These are phyloP conservation scores for Crotalus tigris DNA, from an alignment of 2,113 vertebrate species.

Conservation along the genomic window DNA sequence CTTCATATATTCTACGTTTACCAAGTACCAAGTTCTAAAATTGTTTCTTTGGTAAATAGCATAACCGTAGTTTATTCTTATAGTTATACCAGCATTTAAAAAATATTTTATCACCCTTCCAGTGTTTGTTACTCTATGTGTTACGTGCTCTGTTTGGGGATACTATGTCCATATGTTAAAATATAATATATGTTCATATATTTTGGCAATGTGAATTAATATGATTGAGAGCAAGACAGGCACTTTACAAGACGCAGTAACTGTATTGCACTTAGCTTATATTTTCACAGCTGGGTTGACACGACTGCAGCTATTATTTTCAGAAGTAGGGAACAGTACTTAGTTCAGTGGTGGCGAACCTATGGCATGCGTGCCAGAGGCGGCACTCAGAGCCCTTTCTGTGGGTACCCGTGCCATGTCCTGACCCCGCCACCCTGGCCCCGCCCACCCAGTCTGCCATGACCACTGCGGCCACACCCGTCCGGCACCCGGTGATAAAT, in stretches of 20 bases:
- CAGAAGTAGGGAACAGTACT: background rate
- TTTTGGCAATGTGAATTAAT: slow-evolving; percentile 31
- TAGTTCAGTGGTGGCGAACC: background rate
- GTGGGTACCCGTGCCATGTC: no score
- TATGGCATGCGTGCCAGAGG: no score
- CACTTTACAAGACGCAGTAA: background rate
- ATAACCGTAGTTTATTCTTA: slow-evolving; percentile 19
- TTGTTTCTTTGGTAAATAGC: slow-evolving; percentile 23
- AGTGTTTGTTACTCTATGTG: background rate
- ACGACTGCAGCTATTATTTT: background rate
- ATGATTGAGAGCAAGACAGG: slow-evolving; percentile 20
- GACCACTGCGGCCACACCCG: no score
- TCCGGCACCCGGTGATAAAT: no score
- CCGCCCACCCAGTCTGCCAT: no score
- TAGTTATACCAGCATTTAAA: slow-evolving; percentile 29
- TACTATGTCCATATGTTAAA: background rate
- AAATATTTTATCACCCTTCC: slow-evolving; percentile 28
- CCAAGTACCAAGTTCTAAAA: slow-evolving; percentile 22
- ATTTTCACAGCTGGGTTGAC: background rate
- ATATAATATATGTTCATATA: background rate
- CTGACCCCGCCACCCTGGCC: no score
- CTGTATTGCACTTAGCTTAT: background rate
- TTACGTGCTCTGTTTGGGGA: slow-evolving; percentile 7
- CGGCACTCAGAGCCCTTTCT: no score
- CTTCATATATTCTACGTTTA: slow-evolving; percentile 27